These are phyloP conservation scores for Euborellia annulipes DNA, from an alignment of 1,140 invertebrate genomes.

Conservation along the genomic window DNA sequence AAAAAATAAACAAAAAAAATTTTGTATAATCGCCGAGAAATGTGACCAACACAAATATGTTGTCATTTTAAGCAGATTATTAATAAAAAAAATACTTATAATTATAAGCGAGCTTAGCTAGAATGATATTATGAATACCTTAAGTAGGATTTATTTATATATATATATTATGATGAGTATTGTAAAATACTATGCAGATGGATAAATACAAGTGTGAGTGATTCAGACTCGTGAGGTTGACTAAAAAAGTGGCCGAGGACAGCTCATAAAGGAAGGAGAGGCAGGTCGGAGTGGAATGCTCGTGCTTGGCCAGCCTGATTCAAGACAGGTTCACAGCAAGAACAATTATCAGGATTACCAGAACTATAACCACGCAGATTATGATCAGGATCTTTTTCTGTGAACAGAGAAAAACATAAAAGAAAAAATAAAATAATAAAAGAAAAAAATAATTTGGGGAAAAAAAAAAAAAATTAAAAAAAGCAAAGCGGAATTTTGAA, in stretches of 20 bases:
- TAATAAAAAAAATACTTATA: constrained; percentile 5
- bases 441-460: constrained; percentile 10
- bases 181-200: background rate
- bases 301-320: constrained; percentile 7
- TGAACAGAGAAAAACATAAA: constrained; percentile 35
- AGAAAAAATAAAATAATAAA: constrained; percentile 30
- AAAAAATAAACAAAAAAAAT: no score
- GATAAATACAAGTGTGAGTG: no score
- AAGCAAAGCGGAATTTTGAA: constrained; percentile 16
- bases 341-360: constrained; percentile 59
- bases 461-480: constrained; percentile 3
- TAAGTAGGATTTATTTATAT: constrained; percentile 5
- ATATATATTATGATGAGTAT: constrained; percentile 5
- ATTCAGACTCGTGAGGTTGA: no score
- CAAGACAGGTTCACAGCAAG: constrained; percentile 32
- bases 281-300: no score
- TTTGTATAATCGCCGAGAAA: constrained; percentile 6
- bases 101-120: constrained; percentile 1
- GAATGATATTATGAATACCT: constrained; percentile 4
- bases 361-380: constrained; percentile 57
- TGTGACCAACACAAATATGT: constrained; percentile 5
- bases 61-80: background rate
- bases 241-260: no score
- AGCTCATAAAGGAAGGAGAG: no score
- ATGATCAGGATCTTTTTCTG: constrained; percentile 77